Base-by-base conservation (phyloP, 2,888 invertebrate genomes). In the Callimorpha dominula region DNA sequence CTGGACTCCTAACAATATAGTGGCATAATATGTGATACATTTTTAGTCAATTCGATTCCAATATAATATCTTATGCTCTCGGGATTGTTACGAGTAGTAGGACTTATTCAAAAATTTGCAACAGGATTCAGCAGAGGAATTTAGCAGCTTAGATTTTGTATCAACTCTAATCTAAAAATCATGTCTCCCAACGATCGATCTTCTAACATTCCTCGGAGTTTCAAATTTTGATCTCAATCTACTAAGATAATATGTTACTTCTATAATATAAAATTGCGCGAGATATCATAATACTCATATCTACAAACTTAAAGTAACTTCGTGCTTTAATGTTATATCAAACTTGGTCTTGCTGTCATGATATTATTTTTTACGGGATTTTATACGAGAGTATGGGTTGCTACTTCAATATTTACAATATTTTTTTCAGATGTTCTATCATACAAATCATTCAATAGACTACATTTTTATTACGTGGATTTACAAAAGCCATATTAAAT, bases 281-380 rank as follows among this genome's bases (percentile, higher is more conserved):
- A 20, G 11, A 14, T 64, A 49, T 66, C 54, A 66, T 73, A 66
- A 66, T 57, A 52, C 6, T 52, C 17, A 11, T 57, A 63, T 70
- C 42, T 62, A 46, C 42, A 17, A 74, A 74, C 64, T 77, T 64
- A 1, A 50, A 40, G 20, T 50, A 67, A 72, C 67, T 78, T 76
- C 66, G 65, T 70, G 54, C 60, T 60, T 71, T 62, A 74, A 74
- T 66, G 70, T 79, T 67, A 67, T 67, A 72, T 77, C 52, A 66
- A 80, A 78, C 60, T 78, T 77, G 73, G 68, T 71, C 67, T 46
- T 64, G 49, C 60, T 71, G 72, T 78, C 66, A 74, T 57, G 43
- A 20, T 57, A 42, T 50, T 67, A 42, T 42, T 14, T 40, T 50
- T 40, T 17, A n/a, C 12, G 11, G 4, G 60, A 11, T 0, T 12